These are phyloP conservation scores for Agapornis roseicollis DNA, from an alignment of 2,113 vertebrate genomes.

Conservation along the genomic window DNA sequence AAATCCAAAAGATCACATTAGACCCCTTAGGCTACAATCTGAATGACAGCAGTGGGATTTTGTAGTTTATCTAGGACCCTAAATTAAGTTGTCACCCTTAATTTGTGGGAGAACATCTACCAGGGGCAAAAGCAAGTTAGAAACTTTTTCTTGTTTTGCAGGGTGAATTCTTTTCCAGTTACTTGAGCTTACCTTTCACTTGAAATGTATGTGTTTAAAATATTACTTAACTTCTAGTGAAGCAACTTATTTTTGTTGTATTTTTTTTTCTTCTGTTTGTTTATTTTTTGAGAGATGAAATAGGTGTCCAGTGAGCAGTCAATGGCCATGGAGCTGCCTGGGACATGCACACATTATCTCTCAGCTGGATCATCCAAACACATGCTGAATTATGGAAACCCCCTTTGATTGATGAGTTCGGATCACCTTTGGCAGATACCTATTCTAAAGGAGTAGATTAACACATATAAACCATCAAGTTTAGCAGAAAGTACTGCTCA, in stretches of 20 bases:
- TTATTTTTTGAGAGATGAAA: neutral
- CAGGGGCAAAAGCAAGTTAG: conserved; percentile 25
- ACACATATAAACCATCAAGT: conserved; percentile 41
- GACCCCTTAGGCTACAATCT: conserved; percentile 63
- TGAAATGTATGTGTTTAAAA: neutral
- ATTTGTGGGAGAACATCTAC: conserved; percentile 45
- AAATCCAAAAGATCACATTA: conserved; percentile 68
- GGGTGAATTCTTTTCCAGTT: neutral
- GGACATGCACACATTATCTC: neutral
- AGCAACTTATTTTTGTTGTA: neutral
- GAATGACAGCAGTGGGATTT: conserved; percentile 67
- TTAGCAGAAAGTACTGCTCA: conserved; percentile 62
- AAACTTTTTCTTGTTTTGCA: conserved; percentile 12
- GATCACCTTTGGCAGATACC: conserved; percentile 49
- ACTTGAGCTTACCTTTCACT: neutral
- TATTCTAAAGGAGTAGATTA: conserved; percentile 54
- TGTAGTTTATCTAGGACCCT: conserved; percentile 48
- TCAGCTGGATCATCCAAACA: conserved; percentile 28
- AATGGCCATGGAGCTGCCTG: neutral
- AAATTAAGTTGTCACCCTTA: conserved; percentile 69
- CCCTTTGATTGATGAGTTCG: conserved; percentile 41
- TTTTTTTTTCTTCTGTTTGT: neutral
- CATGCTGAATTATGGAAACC: conserved; percentile 15
- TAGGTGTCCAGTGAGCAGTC: neutral
- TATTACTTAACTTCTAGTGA: neutral